Evolutionary conservation across 2,113 vertebrate species (phyloP), one percentile per base, ranked within the genome.

Genomic region (Carlito syrichta): DNA sequence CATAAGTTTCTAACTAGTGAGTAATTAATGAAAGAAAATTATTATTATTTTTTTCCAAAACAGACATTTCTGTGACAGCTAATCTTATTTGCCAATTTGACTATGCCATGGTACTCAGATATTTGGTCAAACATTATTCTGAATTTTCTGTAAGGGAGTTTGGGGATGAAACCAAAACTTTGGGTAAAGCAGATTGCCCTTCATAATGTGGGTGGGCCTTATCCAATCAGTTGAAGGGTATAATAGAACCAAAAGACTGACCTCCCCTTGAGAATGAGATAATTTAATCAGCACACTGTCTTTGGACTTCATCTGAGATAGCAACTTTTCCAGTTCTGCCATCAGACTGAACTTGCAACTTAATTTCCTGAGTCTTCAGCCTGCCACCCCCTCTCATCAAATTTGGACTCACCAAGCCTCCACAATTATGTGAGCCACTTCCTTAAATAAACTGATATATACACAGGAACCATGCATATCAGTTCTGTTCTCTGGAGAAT

Each of bases 261-360:
- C 25, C 13, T 85, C 45, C 12, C 54, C 25, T n/a, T 38, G 23
- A 43, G 35, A 6, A 5, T 43, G 58, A 71, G n/a, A 38, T 5
- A 25, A 25, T 60, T 68, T 22, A 20, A 4, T 5, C 13, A n/a
- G 5, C 7, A 5, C 1, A 17, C 22, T 14, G 35, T 10, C 5
- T 43, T 35, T 20, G 13, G 43, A 27, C 6, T 66, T 35, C 27
- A 16, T 22, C 27, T n/a, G n/a, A 43, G 60, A 43, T 14, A 2
- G 8, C 32, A 13, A 12, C n/a, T 56, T 9, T 66, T 58, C 68
- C 68, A 11, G 35, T 11, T 1, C 27, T 4, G 1, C 43, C 56
- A 48, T 30, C 11, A 9, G 23, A 48, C 1, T 52, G 22, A 2
- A 48, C 52, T 7, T 62, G 3, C 12, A 85, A 17, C 25, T 27